Evolutionary conservation across 2,113 vertebrate species (phyloP), one percentile per base, ranked within the genome.

Genomic region (Panthera leo): DNA sequence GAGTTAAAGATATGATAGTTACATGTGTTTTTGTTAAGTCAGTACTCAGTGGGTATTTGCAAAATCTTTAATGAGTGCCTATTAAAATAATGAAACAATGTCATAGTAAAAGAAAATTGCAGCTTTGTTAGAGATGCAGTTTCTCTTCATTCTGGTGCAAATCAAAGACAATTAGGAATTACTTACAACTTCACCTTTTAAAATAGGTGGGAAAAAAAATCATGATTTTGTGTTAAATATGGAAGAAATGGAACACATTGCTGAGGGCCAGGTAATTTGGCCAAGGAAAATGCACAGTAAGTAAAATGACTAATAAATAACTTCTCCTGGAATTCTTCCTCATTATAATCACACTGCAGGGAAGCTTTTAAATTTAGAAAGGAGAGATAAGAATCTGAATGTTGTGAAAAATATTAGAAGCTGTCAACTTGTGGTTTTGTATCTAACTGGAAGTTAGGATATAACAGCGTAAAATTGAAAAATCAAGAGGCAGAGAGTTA

Each of bases 391-490:
- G 34, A 29, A 48, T 90, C 51, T 83, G 73, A 86, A 83, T 73
- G 3, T 85, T 71, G 12, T 48, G 36, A 63, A 88, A 86, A 86
- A 45, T 85, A 92, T 12, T 86, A 85, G 55, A 42, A 82, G n/a
- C 61, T 91, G 11, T 96, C 51, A 90, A n/a, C 61, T 73, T 93
- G 48, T 23, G 42, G 42, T 85, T 96, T 92, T 87, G 27, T 82
- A 89, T 95, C 27, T 95, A 79, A 42, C 45, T 85, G 21, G 27
- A 92, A 82, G 79, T 68, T 79, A 80, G 94, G 67, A 36, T 76
- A n/a, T 68, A 61, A 85, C 89, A 73, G 23, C 15, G 5, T 53
- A 48, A n/a, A 63, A 71, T 2, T 87, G 75, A 71, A 85, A 68
- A 55, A 39, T 68, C 63, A 75, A 89, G 67, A 86, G 48, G n/a